Evolutionary conservation across 2,888 invertebrate species (phyloP).

Genomic region (Digitonthophagus gazella): DNA sequence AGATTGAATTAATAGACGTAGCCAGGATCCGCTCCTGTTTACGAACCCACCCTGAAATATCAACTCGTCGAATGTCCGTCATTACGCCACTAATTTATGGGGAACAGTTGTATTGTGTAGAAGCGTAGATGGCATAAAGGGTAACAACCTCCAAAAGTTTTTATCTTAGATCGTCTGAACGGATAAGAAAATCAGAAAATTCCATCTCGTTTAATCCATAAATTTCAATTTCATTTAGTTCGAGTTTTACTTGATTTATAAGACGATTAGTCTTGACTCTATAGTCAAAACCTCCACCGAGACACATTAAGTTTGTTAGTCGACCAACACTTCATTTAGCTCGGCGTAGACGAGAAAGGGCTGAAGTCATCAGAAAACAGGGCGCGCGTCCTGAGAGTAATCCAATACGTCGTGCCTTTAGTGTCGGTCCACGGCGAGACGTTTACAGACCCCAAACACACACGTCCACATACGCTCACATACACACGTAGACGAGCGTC

Average conservation of each 20-base stretch:
- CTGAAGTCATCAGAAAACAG: slow-evolving; percentile 33
- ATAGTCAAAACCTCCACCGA: neutral
- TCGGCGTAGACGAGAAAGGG: slow-evolving; percentile 28
- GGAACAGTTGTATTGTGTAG: neutral
- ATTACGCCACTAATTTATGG: neutral
- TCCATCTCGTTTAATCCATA: neutral
- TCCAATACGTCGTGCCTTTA: slow-evolving; percentile 21
- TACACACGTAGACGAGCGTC: slow-evolving; percentile 1
- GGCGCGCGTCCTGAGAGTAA: slow-evolving; percentile 20
- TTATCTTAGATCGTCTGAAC: no score
- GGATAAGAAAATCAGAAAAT: no score
- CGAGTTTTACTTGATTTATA: neutral
- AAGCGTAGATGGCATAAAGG: neutral
- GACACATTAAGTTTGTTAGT: slow-evolving; percentile 15
- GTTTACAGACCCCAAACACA: neutral
- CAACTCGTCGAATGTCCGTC: neutral
- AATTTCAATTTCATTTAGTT: neutral
- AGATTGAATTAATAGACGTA: slow-evolving; percentile 8
- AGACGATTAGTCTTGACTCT: neutral
- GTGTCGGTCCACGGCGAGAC: slow-evolving; percentile 2
- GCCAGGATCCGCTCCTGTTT: slow-evolving; percentile 2
- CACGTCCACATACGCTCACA: neutral
- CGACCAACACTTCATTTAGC: slow-evolving; percentile 33
- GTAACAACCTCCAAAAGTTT: neutral
- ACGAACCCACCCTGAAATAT: neutral